Percentiles rank a stretch among this genome's conserved stretches.
Evolutionary conservation across 2,888 invertebrate species (phyloP).

Genomic region (Erebia epiphron): DNA sequence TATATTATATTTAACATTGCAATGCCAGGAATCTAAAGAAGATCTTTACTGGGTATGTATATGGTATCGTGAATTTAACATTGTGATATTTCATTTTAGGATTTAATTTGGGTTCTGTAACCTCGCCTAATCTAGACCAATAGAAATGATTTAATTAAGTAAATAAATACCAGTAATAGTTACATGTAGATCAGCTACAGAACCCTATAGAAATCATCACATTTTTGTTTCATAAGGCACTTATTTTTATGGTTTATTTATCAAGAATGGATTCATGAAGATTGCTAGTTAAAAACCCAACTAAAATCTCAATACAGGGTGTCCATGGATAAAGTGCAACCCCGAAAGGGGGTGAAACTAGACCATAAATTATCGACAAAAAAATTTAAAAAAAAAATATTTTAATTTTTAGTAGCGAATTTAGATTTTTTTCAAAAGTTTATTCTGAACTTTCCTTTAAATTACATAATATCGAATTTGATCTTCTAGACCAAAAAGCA

Average conservation of each 20-base stretch:
- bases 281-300: not conserved
- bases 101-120: constrained; percentile 5
- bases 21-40: constrained; percentile 62
- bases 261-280: not conserved
- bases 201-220: constrained; percentile 1
- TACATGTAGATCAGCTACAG: not conserved
- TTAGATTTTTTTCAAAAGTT: no score
- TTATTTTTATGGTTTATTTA: not conserved
- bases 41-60: constrained; percentile 75
- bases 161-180: no score
- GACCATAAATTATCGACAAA: no score
- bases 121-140: not conserved
- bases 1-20: constrained; percentile 55
- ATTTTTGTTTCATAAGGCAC: not conserved
- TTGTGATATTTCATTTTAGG: constrained; percentile 2
- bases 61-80: not conserved
- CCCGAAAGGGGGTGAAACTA: no score
- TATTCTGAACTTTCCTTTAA: no score
- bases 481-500: no score
- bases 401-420: no score
- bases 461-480: no score
- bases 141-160: not conserved
- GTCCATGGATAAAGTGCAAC: no score
- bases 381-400: no score
- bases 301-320: no score